Base-by-base conservation (phyloP, 2,888 invertebrate genomes). In the Melanargia galathea region DNA sequence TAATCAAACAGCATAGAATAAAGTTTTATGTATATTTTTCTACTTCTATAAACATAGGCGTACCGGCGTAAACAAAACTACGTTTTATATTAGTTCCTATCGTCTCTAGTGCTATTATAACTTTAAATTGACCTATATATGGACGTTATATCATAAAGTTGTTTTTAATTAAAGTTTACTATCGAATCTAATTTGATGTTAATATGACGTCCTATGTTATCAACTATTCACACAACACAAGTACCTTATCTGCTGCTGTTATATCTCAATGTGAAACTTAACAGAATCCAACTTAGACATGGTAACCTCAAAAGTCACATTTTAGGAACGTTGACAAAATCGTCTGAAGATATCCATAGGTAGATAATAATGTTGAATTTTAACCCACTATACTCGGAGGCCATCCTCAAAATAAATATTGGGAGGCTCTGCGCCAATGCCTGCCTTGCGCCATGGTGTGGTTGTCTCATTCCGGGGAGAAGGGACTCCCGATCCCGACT, bases 71-170 rank as follows among this genome's bases (percentile, higher is more conserved):
- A 49, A 49, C 26, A 30, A 16, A 26, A 49, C 26, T 48, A 49
- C 26, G 26, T 49, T 49, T 49, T 26, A 49, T 49, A 26, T 49
- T 30, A 49, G 20, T 20, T 45, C 8, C 22, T 46, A 26, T 49
- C 13, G n/a, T 49, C 26, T 49, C 26, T 26, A 8, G 16, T 26
- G 49, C n/a, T 49, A 49, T 49, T 26, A 16, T 16, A 26, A 49
- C 49, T 49, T 49, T 26, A 48, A 24, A 48, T 48, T 48, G 24
- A 48, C 46, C 22, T 8, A 22, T 43, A 48, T 22, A 22, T 24
- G 45, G 11, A 48, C 46, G 24, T 24, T 24, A 13, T 45, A 24
- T 48, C 7, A 48, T 48, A 22, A 48, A 48, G 46, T n/a, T 24
- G 46, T 48, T 48, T 48, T 24, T 18, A 40, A 8, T 16, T 48